A percentile compares a stretch with the other conserved stretches of the same genome.
These are phyloP conservation scores for Pelecanus crispus DNA, from an alignment of 2,113 vertebrate genomes.

Conservation along the genomic window DNA sequence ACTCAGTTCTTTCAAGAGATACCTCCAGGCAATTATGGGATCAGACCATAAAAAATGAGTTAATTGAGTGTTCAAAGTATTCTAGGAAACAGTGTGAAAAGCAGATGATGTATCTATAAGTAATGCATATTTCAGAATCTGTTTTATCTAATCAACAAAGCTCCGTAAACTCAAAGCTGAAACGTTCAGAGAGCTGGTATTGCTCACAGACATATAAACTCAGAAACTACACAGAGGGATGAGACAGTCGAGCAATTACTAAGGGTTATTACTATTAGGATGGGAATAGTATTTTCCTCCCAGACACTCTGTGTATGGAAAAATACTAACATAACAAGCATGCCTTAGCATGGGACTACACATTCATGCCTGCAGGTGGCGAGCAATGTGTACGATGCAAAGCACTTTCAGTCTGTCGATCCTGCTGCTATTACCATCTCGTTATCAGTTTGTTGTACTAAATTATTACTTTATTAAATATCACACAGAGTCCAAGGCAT, in stretches of 20 bases:
- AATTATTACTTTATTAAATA: background rate
- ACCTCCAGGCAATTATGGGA: background rate
- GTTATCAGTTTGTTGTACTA: background rate
- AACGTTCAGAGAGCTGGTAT: background rate
- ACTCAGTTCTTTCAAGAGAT: background rate
- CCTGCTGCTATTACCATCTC: background rate
- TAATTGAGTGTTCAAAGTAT: background rate
- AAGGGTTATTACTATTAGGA: background rate
- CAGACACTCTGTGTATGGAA: background rate
- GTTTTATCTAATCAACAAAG: background rate
- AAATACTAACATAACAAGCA: background rate
- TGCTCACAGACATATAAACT: background rate
- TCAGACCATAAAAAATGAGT: background rate
- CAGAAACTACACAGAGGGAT: background rate
- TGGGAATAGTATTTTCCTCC: background rate
- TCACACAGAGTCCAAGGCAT: background rate
- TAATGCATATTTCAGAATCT: background rate
- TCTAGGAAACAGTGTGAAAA: background rate
- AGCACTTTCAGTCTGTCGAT: background rate
- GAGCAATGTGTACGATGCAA: background rate
- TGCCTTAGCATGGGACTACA: background rate
- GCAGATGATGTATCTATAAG: background rate
- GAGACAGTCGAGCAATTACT: background rate
- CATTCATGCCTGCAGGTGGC: conserved; percentile 30
- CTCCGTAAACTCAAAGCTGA: background rate